phyloP scores from a whole-genome alignment of 2,888 invertebrate species.

The Athrips mouffetella region DNA sequence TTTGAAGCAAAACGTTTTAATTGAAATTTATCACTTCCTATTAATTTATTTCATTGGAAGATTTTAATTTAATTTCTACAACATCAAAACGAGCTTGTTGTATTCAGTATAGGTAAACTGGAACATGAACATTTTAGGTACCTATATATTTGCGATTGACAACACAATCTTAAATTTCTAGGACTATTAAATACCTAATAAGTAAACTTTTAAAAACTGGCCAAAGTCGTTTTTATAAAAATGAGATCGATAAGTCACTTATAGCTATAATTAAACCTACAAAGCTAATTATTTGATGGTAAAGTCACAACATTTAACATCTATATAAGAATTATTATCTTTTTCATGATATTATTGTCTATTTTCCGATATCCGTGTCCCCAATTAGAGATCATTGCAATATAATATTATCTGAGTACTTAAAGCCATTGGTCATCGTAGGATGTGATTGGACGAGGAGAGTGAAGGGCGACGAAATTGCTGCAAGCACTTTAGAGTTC shows the following conservation, averaged over 20 bases:
- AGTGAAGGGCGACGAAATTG: slow-evolving; percentile 5
- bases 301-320: slow-evolving; percentile 56
- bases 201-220: slow-evolving; percentile 43
- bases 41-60: background rate
- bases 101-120: background rate
- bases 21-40: background rate
- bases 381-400: slow-evolving; percentile 19
- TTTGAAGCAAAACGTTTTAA: slow-evolving; percentile 7
- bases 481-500: slow-evolving; percentile 31
- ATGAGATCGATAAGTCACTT: slow-evolving; percentile 36
- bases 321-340: slow-evolving; percentile 33
- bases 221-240: slow-evolving; percentile 63
- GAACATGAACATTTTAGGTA: background rate
- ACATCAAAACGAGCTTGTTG: background rate
- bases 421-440: slow-evolving; percentile 20
- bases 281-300: slow-evolving; percentile 19
- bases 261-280: slow-evolving; percentile 14
- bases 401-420: background rate
- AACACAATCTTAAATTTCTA: slow-evolving; percentile 39
- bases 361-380: slow-evolving; percentile 34
- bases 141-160: slow-evolving; percentile 65
- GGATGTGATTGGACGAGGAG: slow-evolving; percentile 3
- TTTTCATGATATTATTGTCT: slow-evolving; percentile 55
- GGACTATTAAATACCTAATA: slow-evolving; percentile 18
- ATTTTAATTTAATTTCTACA: background rate